These are phyloP conservation scores for Montipora cactus DNA, from an alignment of 64 coral and sea anemone genomes.

Conservation along the genomic window DNA sequence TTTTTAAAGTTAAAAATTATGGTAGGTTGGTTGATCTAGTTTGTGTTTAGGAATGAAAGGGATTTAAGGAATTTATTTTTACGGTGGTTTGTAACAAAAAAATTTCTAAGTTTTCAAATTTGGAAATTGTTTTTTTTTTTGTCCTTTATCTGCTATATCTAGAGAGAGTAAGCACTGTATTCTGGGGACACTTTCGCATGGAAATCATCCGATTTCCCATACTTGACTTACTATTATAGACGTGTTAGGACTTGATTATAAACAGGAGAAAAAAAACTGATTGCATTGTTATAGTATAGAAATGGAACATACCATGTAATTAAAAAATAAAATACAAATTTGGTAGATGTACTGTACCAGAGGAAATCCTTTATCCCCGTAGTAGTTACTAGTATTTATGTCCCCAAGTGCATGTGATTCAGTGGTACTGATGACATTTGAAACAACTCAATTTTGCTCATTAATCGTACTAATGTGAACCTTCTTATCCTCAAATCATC, in stretches of 20 bases:
- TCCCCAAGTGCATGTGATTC: too few species aligned
- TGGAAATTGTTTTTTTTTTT: background rate
- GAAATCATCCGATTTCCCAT: background rate
- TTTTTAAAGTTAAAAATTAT: too few species aligned
- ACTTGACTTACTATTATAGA: background rate
- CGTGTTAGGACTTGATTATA: background rate
- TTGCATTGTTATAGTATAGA: constrained; percentile 33
- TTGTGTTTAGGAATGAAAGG: background rate
- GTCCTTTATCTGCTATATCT: background rate
- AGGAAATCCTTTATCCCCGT: too few species aligned
- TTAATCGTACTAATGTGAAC: too few species aligned
- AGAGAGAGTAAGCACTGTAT: background rate
- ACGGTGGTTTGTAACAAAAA: constrained; percentile 9
- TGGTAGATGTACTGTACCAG: background rate
- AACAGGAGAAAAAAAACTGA: background rate
- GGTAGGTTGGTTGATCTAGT: too few species aligned
- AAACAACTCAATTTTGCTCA: too few species aligned
- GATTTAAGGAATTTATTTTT: constrained; percentile 23
- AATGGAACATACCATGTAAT: constrained; percentile 37
- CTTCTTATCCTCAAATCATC: too few species aligned
- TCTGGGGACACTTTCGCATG: constrained; percentile 10
- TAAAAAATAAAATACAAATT: constrained; percentile 34
- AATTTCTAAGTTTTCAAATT: background rate
- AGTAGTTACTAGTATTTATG: too few species aligned
- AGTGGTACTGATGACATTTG: too few species aligned